Conservation (phyloP, 2,888 invertebrate genomes). For the Drosophila robusta region DNA sequence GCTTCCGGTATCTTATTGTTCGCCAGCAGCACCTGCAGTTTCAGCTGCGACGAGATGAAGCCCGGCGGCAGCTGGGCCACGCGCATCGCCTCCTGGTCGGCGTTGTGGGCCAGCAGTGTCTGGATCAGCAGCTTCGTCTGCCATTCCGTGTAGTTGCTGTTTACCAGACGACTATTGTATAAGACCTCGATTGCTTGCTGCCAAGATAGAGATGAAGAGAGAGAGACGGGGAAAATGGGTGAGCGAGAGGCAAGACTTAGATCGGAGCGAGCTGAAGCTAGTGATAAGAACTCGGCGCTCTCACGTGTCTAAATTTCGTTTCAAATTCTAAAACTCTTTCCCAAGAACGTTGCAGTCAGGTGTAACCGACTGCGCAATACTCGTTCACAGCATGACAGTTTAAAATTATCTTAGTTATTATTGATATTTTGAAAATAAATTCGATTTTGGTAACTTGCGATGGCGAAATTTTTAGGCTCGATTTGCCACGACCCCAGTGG, state of each 20-base stretch:
- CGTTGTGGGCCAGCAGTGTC: slow-evolving; percentile 72
- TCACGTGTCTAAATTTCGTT: too few species aligned
- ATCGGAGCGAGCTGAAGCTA: neutral
- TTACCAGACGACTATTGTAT: slow-evolving; percentile 37
- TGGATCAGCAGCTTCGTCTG: slow-evolving; percentile 82
- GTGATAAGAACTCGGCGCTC: too few species aligned
- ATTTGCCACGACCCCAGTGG: too few species aligned
- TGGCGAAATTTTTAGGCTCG: too few species aligned
- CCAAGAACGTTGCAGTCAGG: too few species aligned
- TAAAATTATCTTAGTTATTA: too few species aligned
- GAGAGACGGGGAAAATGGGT: neutral
- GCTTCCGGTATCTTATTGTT: slow-evolving; percentile 84
- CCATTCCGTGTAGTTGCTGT: slow-evolving; percentile 73
- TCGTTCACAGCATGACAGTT: too few species aligned
- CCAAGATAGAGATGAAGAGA: neutral
- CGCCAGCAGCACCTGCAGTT: slow-evolving; percentile 80
- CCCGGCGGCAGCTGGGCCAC: slow-evolving; percentile 76
- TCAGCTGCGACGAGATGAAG: slow-evolving; percentile 69
- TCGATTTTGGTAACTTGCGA: too few species aligned
- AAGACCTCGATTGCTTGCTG: slow-evolving; percentile 27
- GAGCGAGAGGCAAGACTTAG: neutral
- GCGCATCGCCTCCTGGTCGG: slow-evolving; percentile 74
- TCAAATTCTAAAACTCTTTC: too few species aligned
- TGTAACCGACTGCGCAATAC: too few species aligned
- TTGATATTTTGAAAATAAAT: too few species aligned